Base-by-base conservation (phyloP, 2,888 invertebrate genomes). In the Drepana falcataria region DNA sequence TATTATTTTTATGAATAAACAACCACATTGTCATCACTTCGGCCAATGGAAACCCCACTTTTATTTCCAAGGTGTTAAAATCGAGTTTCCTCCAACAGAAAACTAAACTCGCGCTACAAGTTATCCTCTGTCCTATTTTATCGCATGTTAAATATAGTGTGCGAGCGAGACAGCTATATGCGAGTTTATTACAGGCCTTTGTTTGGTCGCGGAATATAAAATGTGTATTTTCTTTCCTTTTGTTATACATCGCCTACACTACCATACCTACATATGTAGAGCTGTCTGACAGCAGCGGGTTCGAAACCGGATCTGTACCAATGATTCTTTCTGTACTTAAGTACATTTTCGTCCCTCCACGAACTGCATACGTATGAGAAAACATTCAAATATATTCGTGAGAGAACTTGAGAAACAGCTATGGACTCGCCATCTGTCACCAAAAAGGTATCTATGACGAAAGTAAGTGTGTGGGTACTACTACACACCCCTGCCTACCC, bases 181-280 rank as follows among this genome's bases (percentile, higher is more conserved):
- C 5, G 37, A 37, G 4, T 37, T 37, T 37, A 37, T 5, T 37
- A 4, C 37, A 37, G 37, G 7, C 9, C 40, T 48, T 51, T 51
- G 40, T 51, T 51, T 51, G 40, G 40, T 51, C 34, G 51, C 40
- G 40, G 51, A 40, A 51, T 51, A 51, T 41, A 51, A 51, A 51
- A 51, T 51, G 40, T 33, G 40, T 51, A 7, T 40, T 37, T 49
- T 40, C 35, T 40, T 51, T 7, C 2, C 5, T 7, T 33, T 49
- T 37, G 48, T 35, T n/a, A 35, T 35, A 49, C 35, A 49, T 40
- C 49, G 37, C 37, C n/a, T 51, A 40, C 34, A 40, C 33, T 21
- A 49, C 21, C 5, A 4, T 40, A 40, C 40, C 4, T 7, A 40
- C 40, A 40, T 6, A 37, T 37, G 5, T 4, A 37, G 2, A 40